phyloP scores from a whole-genome alignment of 1,140 invertebrate species.

The Euborellia annulipes region DNA sequence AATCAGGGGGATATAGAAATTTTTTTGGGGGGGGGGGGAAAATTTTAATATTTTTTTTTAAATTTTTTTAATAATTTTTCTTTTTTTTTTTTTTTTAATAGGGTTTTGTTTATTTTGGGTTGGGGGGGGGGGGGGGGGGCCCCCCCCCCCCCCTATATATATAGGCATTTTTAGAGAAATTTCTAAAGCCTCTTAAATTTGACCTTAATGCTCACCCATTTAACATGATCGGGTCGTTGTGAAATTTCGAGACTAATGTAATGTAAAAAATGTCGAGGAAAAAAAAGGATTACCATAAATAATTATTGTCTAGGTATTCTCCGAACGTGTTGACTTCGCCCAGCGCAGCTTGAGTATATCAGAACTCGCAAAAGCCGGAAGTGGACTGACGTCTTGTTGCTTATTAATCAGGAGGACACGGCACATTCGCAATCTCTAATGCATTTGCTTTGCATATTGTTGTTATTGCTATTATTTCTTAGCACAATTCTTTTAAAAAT shows the following conservation, averaged over 20 bases:
- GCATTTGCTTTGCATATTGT: background rate
- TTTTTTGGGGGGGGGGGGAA: no score
- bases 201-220: no score
- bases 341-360: constrained; percentile 55
- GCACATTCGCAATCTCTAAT: constrained; percentile 41
- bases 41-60: no score
- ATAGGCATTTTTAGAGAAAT: no score
- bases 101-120: no score
- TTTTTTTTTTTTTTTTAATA: no score
- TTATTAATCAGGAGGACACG: constrained; percentile 46
- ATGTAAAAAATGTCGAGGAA: background rate
- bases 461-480: constrained; percentile 10
- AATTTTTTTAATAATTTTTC: no score
- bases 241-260: background rate
- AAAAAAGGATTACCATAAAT: constrained; percentile 2
- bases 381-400: constrained; percentile 59
- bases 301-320: constrained; percentile 45
- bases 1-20: no score
- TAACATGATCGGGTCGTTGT: no score
- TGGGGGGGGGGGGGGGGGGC: no score
- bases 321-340: constrained; percentile 66
- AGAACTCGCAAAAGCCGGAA: constrained; percentile 56
- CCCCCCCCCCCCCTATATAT: no score
- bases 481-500: constrained; percentile 13
- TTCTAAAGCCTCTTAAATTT: no score